Percentiles rank a stretch among this genome's conserved stretches.
These are phyloP conservation scores for Chloroceryle inda DNA, from an alignment of 2,797 vertebrate genomes.

Conservation along the genomic window DNA sequence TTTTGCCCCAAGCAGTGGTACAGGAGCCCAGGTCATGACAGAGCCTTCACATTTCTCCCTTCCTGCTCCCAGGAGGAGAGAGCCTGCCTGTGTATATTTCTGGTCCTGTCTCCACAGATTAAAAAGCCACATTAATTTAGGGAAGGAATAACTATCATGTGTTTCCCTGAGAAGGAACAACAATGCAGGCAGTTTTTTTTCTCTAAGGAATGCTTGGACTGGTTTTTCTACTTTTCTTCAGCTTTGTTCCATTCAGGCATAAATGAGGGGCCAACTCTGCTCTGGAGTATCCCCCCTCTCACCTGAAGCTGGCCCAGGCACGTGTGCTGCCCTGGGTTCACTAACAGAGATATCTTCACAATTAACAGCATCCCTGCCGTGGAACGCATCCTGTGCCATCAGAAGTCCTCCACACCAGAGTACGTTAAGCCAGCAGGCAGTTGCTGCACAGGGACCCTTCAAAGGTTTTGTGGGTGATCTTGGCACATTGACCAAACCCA, in stretches of 20 bases:
- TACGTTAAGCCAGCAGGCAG: rapidly evolving
- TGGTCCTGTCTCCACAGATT: neutral
- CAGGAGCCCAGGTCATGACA: neutral
- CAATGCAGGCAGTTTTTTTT: neutral
- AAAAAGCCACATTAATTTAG: neutral
- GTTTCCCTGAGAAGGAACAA: neutral
- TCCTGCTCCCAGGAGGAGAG: neutral
- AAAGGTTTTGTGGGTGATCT: neutral
- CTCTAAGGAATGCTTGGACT: neutral
- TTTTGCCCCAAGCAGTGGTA: neutral
- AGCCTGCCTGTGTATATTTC: neutral
- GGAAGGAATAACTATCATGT: neutral
- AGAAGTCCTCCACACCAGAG: rapidly evolving
- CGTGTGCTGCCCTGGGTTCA: neutral
- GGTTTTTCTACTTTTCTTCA: neutral
- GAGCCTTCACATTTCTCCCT: neutral
- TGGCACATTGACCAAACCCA: neutral
- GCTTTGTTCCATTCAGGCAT: neutral
- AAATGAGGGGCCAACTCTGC: neutral
- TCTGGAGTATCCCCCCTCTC: neutral
- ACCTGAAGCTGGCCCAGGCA: neutral
- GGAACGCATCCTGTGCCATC: rapidly evolving
- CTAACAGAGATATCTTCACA: neutral
- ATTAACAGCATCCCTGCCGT: neutral
- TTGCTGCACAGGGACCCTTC: neutral